Conservation (phyloP, 1,140 invertebrate species). For the Drosophila littoralis region DNA sequence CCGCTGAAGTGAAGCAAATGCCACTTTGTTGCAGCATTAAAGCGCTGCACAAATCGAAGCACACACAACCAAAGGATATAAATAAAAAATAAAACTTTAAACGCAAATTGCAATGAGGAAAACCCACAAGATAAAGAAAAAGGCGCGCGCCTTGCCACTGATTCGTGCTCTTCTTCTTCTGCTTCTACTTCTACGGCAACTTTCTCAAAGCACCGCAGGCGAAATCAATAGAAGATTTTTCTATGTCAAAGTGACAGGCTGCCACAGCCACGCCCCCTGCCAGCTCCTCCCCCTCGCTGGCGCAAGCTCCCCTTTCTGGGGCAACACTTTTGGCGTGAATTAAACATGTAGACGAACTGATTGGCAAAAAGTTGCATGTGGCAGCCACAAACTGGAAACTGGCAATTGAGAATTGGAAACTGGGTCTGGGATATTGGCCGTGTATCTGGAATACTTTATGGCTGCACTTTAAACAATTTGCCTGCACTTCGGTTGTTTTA, state of each 20-base stretch:
- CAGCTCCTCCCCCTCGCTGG: neutral
- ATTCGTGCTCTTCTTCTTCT: neutral
- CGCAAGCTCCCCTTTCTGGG: conserved; percentile 4
- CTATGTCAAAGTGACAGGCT: conserved; percentile 68
- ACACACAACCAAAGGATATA: conserved; percentile 1
- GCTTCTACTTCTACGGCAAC: neutral
- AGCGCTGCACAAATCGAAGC: conserved; percentile 40
- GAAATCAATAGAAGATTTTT: conserved; percentile 79
- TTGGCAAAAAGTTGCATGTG: conserved; percentile 44
- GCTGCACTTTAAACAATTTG: conserved; percentile 42
- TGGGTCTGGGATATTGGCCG: neutral
- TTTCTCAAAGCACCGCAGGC: conserved; percentile 11
- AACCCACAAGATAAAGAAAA: conserved; percentile 4
- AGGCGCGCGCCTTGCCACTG: neutral
- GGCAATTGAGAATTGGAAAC: neutral
- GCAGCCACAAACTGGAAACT: neutral
- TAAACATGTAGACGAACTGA: conserved; percentile 73
- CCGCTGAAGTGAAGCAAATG: conserved; percentile 53
- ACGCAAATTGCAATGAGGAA: conserved; percentile 62
- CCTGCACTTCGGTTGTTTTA: conserved; percentile 25
- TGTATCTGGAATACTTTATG: neutral
- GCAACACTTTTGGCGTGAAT: conserved; percentile 47
- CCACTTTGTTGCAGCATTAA: conserved; percentile 73
- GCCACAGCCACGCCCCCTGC: neutral
- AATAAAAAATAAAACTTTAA: conserved; percentile 56